These are phyloP conservation scores for Haliclona indistincta DNA, from an alignment of 37 sponge, comb jelly and placozoan species.

Conservation along the genomic window DNA sequence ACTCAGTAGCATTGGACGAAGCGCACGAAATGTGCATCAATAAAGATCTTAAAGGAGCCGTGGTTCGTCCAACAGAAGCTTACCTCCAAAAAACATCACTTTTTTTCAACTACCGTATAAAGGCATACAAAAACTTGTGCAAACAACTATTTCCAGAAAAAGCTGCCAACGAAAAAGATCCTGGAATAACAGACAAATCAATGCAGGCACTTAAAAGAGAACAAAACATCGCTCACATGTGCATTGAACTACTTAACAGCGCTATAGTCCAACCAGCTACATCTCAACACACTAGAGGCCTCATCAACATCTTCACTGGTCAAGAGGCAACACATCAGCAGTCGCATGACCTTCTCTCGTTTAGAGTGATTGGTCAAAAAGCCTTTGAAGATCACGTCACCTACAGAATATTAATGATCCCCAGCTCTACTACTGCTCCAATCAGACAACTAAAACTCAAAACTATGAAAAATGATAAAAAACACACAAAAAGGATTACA, in stretches of 20 bases:
- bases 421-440: constrained; percentile 2
- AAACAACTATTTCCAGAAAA: constrained; percentile 24
- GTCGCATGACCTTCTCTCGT: constrained; percentile 4
- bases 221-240: neutral
- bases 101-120: constrained; percentile 34
- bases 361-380: neutral
- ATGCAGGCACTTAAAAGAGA: neutral
- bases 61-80: constrained; percentile 16
- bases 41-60: constrained; percentile 23
- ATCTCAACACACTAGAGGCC: neutral
- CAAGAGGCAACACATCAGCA: constrained; percentile 8
- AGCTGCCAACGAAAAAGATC: neutral
- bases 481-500: neutral
- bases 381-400: constrained; percentile 7
- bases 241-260: neutral
- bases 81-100: constrained; percentile 41
- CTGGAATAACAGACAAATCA: neutral
- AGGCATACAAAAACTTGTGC: neutral
- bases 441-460: neutral
- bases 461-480: neutral
- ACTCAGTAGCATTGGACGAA: constrained; percentile 19
- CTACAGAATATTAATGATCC: neutral
- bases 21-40: constrained; percentile 36
- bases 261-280: neutral
- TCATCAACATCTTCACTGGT: neutral